phyloP scores from a whole-genome alignment of 2,113 vertebrate species.

The Bufo gargarizans region DNA sequence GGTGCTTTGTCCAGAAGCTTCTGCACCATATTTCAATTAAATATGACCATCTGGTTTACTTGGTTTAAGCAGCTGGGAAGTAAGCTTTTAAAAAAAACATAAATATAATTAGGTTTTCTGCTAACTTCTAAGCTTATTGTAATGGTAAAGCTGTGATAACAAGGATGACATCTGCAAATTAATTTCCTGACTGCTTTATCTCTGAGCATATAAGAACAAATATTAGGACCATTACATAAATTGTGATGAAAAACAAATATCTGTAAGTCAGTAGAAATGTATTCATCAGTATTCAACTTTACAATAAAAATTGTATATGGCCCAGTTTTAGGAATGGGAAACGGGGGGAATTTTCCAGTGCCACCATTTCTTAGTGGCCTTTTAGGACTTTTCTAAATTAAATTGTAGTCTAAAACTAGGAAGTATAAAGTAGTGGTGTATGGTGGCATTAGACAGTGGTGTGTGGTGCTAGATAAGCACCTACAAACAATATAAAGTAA shows the following conservation, averaged over 20 bases:
- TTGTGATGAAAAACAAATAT: neutral
- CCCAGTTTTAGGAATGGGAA: neutral
- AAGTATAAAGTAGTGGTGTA: neutral
- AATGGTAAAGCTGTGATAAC: constrained; percentile 21
- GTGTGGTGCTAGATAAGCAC: too few relatives aligned
- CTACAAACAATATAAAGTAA: too few relatives aligned
- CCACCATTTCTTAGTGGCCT: neutral
- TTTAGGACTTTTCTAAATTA: too few relatives aligned
- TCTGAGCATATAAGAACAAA: neutral
- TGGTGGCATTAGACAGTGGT: too few relatives aligned
- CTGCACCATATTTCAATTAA: constrained; percentile 36
- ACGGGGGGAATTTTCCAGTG: neutral
- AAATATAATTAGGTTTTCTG: constrained; percentile 21
- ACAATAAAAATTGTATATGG: too few relatives aligned
- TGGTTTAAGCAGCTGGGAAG: constrained; percentile 38
- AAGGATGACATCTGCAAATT: constrained; percentile 17
- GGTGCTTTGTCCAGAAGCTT: constrained; percentile 5
- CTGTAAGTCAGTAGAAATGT: neutral
- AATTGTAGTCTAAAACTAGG: too few relatives aligned
- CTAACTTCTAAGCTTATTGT: constrained; percentile 2
- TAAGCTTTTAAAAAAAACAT: constrained; percentile 36
- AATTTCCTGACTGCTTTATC: neutral
- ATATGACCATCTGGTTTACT: constrained; percentile 37
- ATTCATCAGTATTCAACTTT: neutral
- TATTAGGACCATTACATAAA: neutral